Base-by-base conservation (phyloP, 2,888 invertebrate species). In the Zhuqinia jingwanae region DNA sequence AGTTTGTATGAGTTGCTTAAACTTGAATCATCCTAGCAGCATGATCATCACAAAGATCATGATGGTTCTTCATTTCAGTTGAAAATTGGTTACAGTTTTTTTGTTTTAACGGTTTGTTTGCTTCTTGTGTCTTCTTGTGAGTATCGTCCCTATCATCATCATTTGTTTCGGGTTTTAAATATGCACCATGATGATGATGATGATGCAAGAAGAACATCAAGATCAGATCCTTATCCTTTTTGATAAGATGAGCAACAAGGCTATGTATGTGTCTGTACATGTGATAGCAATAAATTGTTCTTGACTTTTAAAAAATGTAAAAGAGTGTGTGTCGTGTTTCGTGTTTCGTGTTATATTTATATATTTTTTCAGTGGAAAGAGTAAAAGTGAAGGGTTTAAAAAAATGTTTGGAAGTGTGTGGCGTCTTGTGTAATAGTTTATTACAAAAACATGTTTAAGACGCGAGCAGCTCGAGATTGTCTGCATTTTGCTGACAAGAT, bases 1-100 rank as follows among this genome's bases (percentile, higher is more conserved):
- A 70, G 68, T 70, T 70, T 70, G 68, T 13, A 22, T 42, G 45
- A 70, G 68, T 45, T 15, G 68, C 68, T 70, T 70, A 70, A 70
- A 47, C 68, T 70, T 70, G 68, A 45, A 70, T 45, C 22, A 70
- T 70, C 68, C 3, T 8, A 36, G n/a, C n/a, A n/a, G n/a, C n/a
- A n/a, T n/a, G n/a, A n/a, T n/a, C 8, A 36, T 36, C 36, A 36
- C 36, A 36, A 70, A 70, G 68, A 70, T 70, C 68, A 25, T 25
- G 2, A 60, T 27, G 63, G 47, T 42, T 45, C 30, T 36, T 36
- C 5, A 36, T 36, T 36, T 36, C 36, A 36, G 20, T 70, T 70
- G 42, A 47, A 25, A n/a, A 45, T 70, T 47, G 42, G 68, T 70
- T 70, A 25, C 45, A 63, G 36, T 63, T 47, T 3, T n/a, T n/a